Evolutionary conservation across 2,888 invertebrate genomes (phyloP), one percentile per base, ranked within the genome.

Genomic region (Callimorpha dominula): DNA sequence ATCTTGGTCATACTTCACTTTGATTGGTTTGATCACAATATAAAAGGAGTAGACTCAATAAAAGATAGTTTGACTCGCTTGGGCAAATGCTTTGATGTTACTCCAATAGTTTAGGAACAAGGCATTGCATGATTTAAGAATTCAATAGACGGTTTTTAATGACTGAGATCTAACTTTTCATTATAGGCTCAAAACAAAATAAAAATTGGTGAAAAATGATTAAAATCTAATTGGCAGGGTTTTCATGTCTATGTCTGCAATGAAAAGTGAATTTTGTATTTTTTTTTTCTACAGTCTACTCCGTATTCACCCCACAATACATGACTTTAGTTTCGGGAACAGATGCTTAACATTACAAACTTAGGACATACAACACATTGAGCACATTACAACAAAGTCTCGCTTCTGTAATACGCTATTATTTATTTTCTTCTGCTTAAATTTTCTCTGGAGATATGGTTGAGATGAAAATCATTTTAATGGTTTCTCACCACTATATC

Each of bases 1-100:
- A 91, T 92, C 89, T 93, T 91, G 92, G 90, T 93, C 93, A 94
- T 95, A 91, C 88, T 90, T 93, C 94, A 94, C 94, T 91, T 87
- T 91, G 89, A 90, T 92, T 90, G 90, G 90, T 92, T 90, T 91
- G 92, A 92, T 93, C 94, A 93, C 93, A 88, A 86, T 87, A 87
- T 85, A 77, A 85, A 89, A 90, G 90, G 92, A 91, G 92, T 94
- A 94, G 94, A 91, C 91, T 90, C 88, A 77, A 88, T 83, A 90
- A 87, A 85, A 78, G 81, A 89, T 92, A 91, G 90, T 87, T 89
- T 85, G 87, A 86, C 88, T 88, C 88, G 94, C 94, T 94, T 94
- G 84, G 86, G 91, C 90, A 92, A 91, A 89, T 88, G 90, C 90
- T 90, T 92, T 88, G 89, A 90, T 90, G 88, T 91, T 88, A 85